Conservation (phyloP, 23 tunicate species). For the Phallusia fumigata region DNA sequence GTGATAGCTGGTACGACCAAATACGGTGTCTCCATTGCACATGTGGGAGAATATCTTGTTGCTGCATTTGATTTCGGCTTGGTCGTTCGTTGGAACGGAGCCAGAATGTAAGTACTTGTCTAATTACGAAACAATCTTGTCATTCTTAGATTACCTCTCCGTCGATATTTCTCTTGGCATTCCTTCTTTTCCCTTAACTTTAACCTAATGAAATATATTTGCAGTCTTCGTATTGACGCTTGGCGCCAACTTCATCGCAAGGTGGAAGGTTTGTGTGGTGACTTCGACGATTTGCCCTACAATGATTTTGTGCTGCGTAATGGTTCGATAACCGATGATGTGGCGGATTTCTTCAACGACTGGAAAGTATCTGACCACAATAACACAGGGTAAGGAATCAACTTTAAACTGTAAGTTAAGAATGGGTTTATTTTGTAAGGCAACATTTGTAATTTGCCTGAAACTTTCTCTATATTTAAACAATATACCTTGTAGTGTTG, state of each 20-base stretch:
- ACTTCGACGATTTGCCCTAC: conserved; percentile 31
- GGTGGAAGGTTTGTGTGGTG: conserved; percentile 66
- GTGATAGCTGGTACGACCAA: not conserved
- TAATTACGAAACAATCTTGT: too few relatives aligned
- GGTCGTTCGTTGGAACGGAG: conserved; percentile 51
- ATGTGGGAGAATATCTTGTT: conserved; percentile 30
- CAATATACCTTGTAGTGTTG: too few relatives aligned
- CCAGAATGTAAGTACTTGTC: conserved; percentile 8
- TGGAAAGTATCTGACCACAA: conserved; percentile 26
- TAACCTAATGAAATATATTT: not conserved
- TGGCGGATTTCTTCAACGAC: conserved; percentile 31
- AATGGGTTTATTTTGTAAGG: too few relatives aligned
- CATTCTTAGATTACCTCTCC: too few relatives aligned
- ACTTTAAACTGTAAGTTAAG: too few relatives aligned
- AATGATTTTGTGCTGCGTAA: conserved; percentile 17
- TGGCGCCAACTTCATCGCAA: conserved; percentile 14
- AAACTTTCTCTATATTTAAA: too few relatives aligned
- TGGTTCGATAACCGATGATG: conserved; percentile 10
- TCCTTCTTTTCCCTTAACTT: not conserved
- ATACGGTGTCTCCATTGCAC: conserved; percentile 10
- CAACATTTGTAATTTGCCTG: too few relatives aligned
- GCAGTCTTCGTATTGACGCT: conserved; percentile 48
- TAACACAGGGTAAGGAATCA: not conserved
- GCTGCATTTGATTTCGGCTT: conserved; percentile 31
- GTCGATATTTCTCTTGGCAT: too few relatives aligned